These are phyloP conservation scores for Saxicola maurus DNA, from an alignment of 2,797 vertebrate genomes.

Conservation along the genomic window DNA sequence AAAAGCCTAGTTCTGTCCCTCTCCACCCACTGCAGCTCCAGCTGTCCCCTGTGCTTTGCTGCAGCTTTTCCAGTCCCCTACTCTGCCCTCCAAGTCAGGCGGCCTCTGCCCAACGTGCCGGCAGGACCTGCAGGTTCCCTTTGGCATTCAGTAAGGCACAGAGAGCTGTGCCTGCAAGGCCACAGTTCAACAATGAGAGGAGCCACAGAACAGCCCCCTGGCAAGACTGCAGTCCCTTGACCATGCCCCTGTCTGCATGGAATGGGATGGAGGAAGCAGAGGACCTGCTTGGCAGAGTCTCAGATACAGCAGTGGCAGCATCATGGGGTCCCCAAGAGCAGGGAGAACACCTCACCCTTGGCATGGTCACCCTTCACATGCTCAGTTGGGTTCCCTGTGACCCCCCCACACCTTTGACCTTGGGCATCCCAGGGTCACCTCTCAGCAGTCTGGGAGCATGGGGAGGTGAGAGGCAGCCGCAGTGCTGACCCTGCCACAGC, in stretches of 20 bases:
- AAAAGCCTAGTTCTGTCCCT: neutral
- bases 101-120: neutral
- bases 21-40: fast-evolving
- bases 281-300: neutral
- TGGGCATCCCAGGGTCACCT: neutral
- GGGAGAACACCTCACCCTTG: neutral
- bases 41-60: neutral
- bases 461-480: neutral
- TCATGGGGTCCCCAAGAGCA: fast-evolving
- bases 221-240: neutral
- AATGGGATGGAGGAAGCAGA: neutral
- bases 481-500: neutral
- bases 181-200: fast-evolving
- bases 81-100: neutral
- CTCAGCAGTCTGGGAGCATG: fast-evolving
- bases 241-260: fast-evolving
- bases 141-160: fast-evolving
- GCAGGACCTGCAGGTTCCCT: neutral
- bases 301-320: neutral
- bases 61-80: neutral
- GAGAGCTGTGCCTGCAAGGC: neutral
- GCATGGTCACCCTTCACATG: fast-evolving
- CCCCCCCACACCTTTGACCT: neutral
- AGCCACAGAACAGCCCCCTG: neutral
- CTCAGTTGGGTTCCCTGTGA: neutral